These are phyloP conservation scores for Ladona fulva DNA, from an alignment of 1,140 invertebrate species.

Conservation along the genomic window DNA sequence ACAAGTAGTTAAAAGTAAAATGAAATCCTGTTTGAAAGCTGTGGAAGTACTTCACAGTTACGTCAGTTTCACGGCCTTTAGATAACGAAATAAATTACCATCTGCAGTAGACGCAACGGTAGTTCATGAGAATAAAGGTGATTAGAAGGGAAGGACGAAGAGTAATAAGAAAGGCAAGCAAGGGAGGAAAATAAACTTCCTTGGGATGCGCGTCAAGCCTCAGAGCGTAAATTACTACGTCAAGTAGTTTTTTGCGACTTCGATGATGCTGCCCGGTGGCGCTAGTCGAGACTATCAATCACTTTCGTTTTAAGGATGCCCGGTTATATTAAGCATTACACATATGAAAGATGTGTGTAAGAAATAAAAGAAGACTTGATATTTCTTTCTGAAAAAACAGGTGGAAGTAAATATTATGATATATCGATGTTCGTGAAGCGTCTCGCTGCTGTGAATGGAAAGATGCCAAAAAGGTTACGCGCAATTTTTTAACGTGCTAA, in stretches of 20 bases:
- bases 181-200: too few species aligned
- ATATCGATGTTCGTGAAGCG: neutral
- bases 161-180: too few species aligned
- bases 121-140: too few species aligned
- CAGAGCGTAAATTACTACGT: neutral
- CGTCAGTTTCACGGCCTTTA: too few species aligned
- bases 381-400: neutral
- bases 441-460: neutral
- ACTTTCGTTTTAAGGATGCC: neutral
- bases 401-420: slow-evolving; percentile 7
- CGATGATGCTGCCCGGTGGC: neutral
- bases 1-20: too few species aligned
- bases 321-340: neutral
- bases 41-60: too few species aligned
- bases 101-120: too few species aligned
- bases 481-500: too few species aligned
- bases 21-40: too few species aligned
- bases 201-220: neutral
- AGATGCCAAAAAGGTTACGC: neutral
- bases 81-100: too few species aligned
- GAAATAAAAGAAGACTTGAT: neutral
- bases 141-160: too few species aligned
- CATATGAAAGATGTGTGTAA: neutral
- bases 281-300: neutral
- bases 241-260: neutral